Percentiles rank a stretch among this genome's conserved stretches.
phyloP scores from a whole-genome alignment of 2,888 invertebrate species.

The Parnassius mnemosyne region DNA sequence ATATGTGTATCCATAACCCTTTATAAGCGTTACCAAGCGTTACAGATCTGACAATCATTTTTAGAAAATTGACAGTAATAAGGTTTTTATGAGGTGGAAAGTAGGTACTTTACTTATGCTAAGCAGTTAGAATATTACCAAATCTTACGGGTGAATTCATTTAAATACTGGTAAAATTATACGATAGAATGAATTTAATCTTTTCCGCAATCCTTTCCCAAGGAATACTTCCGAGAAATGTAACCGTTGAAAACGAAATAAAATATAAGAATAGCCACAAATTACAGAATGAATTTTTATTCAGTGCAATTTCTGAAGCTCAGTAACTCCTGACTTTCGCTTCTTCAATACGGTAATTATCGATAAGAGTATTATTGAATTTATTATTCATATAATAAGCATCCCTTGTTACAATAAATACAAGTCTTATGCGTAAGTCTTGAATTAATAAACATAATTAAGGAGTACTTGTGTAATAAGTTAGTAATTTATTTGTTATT shows the following conservation, averaged over 20 bases:
- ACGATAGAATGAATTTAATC: constrained; percentile 8
- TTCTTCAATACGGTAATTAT: neutral
- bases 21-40: too few relatives aligned
- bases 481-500: too few relatives aligned
- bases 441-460: too few relatives aligned
- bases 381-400: too few relatives aligned
- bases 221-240: neutral
- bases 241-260: neutral
- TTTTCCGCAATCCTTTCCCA: neutral
- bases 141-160: constrained; percentile 1
- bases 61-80: neutral
- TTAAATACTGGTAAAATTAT: constrained; percentile 2
- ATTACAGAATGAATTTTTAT: neutral
- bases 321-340: neutral
- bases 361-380: neutral
- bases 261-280: neutral
- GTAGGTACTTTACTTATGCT: neutral
- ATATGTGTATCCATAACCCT: too few relatives aligned
- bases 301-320: neutral
- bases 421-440: too few relatives aligned
- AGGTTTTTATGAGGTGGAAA: neutral
- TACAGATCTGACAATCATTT: too few relatives aligned
- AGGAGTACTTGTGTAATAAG: too few relatives aligned
- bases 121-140: constrained; percentile 5
- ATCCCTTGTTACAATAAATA: too few relatives aligned